Evolutionary conservation across 2,888 invertebrate genomes (phyloP).

Genomic region (Leptinotarsa haldemani): DNA sequence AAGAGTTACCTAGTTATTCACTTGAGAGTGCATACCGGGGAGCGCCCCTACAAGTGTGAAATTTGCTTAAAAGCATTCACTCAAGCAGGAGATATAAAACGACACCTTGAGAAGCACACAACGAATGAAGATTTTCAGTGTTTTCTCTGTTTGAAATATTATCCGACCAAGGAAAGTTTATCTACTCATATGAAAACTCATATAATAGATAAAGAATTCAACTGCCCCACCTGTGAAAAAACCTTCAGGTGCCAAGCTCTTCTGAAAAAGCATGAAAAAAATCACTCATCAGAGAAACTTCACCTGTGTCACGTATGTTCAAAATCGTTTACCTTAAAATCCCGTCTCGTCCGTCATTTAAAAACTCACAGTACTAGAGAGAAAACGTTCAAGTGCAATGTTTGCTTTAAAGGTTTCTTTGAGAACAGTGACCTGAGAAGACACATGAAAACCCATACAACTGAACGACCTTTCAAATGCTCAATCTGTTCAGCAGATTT

Average conservation of each 20-base stretch:
- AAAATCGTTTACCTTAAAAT: constrained; percentile 1
- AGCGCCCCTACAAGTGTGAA: not conserved
- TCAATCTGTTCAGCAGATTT: not conserved
- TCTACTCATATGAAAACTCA: constrained; percentile 14
- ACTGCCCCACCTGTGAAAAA: constrained; percentile 12
- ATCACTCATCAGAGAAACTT: constrained; percentile 3
- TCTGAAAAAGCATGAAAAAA: constrained; percentile 4
- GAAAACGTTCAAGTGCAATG: not conserved
- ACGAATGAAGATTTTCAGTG: not conserved
- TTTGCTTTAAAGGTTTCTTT: constrained; percentile 5
- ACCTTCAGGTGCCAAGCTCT: not conserved
- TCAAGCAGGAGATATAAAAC: not conserved
- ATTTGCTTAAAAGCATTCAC: not conserved
- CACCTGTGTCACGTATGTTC: constrained; percentile 4
- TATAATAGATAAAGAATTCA: constrained; percentile 4
- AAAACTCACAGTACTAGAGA: not conserved
- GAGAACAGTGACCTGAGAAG: not conserved
- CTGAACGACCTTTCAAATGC: constrained; percentile 8
- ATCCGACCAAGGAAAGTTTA: not conserved
- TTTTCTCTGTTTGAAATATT: not conserved
- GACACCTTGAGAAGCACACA: not conserved
- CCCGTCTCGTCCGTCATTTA: not conserved
- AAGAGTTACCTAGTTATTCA: not conserved
- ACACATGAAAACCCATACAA: constrained; percentile 5
- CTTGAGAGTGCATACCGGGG: not conserved